Evolutionary conservation across 2,797 vertebrate genomes (phyloP).

Genomic region (Acrocephalus scirpaceus): DNA sequence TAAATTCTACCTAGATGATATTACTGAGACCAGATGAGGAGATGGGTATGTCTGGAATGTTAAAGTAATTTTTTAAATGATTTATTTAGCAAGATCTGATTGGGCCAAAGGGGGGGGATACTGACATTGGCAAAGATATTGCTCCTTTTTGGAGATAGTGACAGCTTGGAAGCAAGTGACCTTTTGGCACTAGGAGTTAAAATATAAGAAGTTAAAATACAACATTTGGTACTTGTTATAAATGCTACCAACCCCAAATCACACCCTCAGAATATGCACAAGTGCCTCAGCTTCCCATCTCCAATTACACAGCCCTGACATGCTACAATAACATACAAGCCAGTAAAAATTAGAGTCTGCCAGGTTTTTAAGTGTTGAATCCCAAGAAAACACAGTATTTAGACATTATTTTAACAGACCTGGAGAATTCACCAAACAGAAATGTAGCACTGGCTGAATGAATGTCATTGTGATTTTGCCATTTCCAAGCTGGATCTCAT

Average conservation of each 20-base stretch:
- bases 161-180: neutral
- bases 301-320: neutral
- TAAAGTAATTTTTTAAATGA: neutral
- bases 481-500: neutral
- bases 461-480: rapidly evolving
- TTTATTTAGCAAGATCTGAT: neutral
- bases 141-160: neutral
- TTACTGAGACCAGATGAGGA: neutral
- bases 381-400: neutral
- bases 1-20: neutral
- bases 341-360: neutral
- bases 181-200: neutral
- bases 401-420: neutral
- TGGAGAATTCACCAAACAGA: neutral
- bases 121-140: neutral
- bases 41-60: neutral
- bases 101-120: neutral
- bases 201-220: neutral
- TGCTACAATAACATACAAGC: rapidly evolving
- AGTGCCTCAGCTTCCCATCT: neutral
- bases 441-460: neutral
- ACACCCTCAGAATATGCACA: neutral
- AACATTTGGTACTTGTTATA: rapidly evolving
- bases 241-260: neutral
- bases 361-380: neutral